Base-by-base conservation (phyloP, 2,797 vertebrate species). In the Darevskia nairensis region DNA sequence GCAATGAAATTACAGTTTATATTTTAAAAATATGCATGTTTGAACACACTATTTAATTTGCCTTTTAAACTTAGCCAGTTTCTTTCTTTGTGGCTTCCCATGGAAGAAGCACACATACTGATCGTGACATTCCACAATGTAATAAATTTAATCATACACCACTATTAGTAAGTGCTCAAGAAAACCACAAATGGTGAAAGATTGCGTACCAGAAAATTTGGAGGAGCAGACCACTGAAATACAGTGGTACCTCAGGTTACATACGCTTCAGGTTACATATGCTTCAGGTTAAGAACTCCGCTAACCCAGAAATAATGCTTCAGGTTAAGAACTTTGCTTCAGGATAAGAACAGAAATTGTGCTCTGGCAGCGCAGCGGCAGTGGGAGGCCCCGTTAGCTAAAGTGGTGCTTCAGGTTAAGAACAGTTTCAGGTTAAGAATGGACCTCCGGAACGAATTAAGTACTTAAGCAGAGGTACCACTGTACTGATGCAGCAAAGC, bases 1-100 rank as follows among this genome's bases (percentile, higher is more conserved):
- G 80, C 76, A 84, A 66, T 78, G 25, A 41, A 86, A 84, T 5
- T 72, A 80, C 86, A 1, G 23, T 55, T 82, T 69, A 10, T 41
- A 84, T 94, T 55, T 90, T 35, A 90, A 72, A n/a, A 19, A 64
- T 74, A 66, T 44, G 21, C 7, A 46, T n/a, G 17, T 64, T 81
- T 82, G 27, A 75, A 64, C 23, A 25, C 32, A 81, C 3, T 44
- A 44, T 44, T 87, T 59, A 41, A 61, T 55, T 80, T 81, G 50
- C 32, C 25, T 32, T 29, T 19, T 50, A 74, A 35, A 29, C 5
- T 61, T 81, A 71, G 10, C 25, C 68, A 74, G 15, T 68, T 15
- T 78, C 25, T 69, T 23, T 6, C 39, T 61, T 68, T 69, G 29
- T 29, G 7, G 46, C 35, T 71, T 44, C 35, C 55, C 17, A 6